Evolutionary conservation across 37 sponge, comb jelly and placozoan species (phyloP).

Genomic region (Beroe forskalii): DNA sequence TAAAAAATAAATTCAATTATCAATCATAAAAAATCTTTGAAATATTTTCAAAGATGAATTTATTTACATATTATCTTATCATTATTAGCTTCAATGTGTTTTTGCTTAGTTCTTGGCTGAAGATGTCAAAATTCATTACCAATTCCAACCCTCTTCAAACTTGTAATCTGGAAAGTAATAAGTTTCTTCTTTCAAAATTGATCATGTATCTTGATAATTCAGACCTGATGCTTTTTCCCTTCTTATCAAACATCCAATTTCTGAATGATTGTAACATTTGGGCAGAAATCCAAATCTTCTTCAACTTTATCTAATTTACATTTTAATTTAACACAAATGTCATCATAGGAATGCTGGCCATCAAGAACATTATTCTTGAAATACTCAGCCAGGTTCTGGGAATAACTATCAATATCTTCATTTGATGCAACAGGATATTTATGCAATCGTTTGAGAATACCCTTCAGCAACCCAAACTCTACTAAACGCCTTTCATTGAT

Average conservation of each 20-base stretch:
- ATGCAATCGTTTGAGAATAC: slow-evolving; percentile 30
- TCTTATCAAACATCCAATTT: slow-evolving; percentile 35
- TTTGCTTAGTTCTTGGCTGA: too few relatives aligned
- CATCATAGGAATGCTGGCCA: slow-evolving; percentile 65
- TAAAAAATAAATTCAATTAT: too few relatives aligned
- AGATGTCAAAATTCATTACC: too few relatives aligned
- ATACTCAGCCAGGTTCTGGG: neutral
- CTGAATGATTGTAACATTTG: slow-evolving; percentile 16
- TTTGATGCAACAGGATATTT: slow-evolving; percentile 22
- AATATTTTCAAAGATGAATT: too few relatives aligned
- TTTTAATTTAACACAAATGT: slow-evolving; percentile 37
- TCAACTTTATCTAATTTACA: slow-evolving; percentile 63
- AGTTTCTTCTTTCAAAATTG: too few relatives aligned
- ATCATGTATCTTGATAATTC: too few relatives aligned
- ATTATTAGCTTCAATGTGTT: too few relatives aligned
- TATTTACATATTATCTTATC: too few relatives aligned
- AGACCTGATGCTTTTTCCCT: too few relatives aligned
- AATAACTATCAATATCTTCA: neutral
- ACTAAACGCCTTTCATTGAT: slow-evolving; percentile 57
- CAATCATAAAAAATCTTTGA: too few relatives aligned
- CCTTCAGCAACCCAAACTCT: slow-evolving; percentile 49
- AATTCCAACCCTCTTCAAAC: too few relatives aligned
- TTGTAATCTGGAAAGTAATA: too few relatives aligned
- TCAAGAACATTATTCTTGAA: neutral
- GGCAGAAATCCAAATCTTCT: slow-evolving; percentile 30